Conservation (phyloP, 2,797 vertebrate genomes). For the Acanthurus lineatus region DNA sequence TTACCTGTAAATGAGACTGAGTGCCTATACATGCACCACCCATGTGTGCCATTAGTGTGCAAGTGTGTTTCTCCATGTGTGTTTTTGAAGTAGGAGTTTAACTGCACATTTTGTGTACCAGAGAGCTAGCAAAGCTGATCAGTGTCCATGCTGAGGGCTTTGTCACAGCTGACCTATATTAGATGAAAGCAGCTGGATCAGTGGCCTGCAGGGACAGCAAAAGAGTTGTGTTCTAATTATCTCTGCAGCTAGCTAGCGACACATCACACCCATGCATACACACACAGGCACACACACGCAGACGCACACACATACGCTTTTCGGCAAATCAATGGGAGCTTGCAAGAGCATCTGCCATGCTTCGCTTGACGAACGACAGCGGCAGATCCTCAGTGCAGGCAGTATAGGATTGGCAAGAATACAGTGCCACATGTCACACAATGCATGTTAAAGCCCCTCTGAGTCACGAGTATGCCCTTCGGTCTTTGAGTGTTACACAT, state of each 20-base stretch:
- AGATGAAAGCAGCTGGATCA: constrained; percentile 85
- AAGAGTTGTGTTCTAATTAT: constrained; percentile 86
- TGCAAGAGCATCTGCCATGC: constrained; percentile 69
- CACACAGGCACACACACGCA: constrained; percentile 1
- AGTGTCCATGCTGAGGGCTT: constrained; percentile 80
- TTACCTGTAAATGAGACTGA: constrained; percentile 23
- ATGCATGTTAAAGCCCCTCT: constrained; percentile 56
- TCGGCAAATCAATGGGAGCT: constrained; percentile 69
- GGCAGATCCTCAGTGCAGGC: constrained; percentile 48
- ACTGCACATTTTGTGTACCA: constrained; percentile 49
- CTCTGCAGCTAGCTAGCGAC: constrained; percentile 78
- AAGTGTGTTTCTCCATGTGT: background rate
- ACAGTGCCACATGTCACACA: constrained; percentile 42
- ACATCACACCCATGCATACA: constrained; percentile 47
- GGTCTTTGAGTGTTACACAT: constrained; percentile 1
- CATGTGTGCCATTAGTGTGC: background rate
- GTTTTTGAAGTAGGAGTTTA: constrained; percentile 21
- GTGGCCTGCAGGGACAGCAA: constrained; percentile 82
- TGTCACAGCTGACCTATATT: constrained; percentile 86
- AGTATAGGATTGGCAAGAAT: constrained; percentile 40
- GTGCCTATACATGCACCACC: background rate
- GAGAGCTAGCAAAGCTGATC: constrained; percentile 68
- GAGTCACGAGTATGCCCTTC: constrained; percentile 29
- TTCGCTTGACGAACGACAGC: constrained; percentile 57
- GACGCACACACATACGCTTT: constrained; percentile 39